These are phyloP conservation scores for Trinorchestia longiramus DNA, from an alignment of 1,140 invertebrate species.

Conservation along the genomic window DNA sequence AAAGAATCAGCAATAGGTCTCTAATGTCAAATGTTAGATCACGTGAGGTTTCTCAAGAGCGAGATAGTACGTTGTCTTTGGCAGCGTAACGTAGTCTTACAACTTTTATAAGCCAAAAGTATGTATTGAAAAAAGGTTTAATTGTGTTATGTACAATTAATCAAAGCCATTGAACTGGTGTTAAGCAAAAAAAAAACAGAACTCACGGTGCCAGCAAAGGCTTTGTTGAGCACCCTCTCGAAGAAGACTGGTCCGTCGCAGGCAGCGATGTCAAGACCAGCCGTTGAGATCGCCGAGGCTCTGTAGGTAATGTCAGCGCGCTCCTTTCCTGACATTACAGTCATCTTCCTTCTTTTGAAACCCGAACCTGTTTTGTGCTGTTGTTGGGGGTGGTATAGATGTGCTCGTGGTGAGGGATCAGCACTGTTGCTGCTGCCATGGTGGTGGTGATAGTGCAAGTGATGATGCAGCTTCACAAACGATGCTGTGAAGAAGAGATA, in stretches of 20 bases:
- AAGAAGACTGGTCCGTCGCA: slow-evolving; percentile 89
- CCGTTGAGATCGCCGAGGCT: not conserved
- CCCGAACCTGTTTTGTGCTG: not conserved
- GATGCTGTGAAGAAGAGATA: not conserved
- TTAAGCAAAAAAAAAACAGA: not conserved
- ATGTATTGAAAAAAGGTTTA: not conserved
- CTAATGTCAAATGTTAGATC: not conserved
- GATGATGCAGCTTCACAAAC: slow-evolving; percentile 38
- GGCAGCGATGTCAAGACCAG: slow-evolving; percentile 79
- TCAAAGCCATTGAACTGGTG: not conserved
- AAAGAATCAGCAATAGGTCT: not conserved
- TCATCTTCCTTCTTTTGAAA: not conserved
- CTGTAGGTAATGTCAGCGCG: slow-evolving; percentile 56
- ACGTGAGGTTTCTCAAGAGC: not conserved
- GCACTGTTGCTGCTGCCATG: not conserved
- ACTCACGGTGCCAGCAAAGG: slow-evolving; percentile 73
- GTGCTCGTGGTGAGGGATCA: not conserved
- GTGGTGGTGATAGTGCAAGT: slow-evolving; percentile 43
- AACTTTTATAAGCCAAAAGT: not conserved
- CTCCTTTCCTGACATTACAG: not conserved
- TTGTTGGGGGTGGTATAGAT: not conserved
- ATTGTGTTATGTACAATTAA: not conserved
- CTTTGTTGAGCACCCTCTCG: slow-evolving; percentile 81
- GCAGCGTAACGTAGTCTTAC: not conserved
- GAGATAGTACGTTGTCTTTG: not conserved